phyloP scores from a whole-genome alignment of 2,113 vertebrate genomes.

The Sebastes fasciatus region DNA sequence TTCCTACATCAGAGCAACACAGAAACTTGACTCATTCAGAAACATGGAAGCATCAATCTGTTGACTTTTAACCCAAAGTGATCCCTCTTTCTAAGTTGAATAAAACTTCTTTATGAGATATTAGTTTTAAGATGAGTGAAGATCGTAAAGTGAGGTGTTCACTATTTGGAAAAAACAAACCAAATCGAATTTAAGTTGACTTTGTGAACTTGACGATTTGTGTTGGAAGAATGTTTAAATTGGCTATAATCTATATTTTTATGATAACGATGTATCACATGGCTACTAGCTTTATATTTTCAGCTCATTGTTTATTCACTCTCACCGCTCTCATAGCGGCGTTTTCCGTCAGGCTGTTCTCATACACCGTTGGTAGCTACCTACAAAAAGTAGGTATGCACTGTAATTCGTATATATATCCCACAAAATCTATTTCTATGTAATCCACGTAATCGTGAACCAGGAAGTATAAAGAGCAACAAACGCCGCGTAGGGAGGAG shows the following conservation, averaged over 20 bases:
- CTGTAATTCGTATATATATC: no score
- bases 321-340: no score
- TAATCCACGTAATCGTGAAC: no score
- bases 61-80: not conserved
- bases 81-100: not conserved
- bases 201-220: not conserved
- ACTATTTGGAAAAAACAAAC: not conserved
- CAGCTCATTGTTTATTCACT: not conserved
- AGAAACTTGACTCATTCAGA: conserved; percentile 4
- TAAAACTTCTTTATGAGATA: not conserved
- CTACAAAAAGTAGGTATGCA: no score
- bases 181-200: not conserved
- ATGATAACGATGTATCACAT: not conserved
- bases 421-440: no score
- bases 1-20: not conserved
- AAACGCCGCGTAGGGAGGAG: no score
- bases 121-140: not conserved
- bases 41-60: not conserved
- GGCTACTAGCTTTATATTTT: not conserved
- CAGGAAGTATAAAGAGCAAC: no score
- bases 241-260: not conserved
- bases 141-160: not conserved
- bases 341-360: no score
- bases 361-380: no score
- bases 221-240: not conserved